phyloP scores from a whole-genome alignment of 2,888 invertebrate species.

The Liposcelis brunnea region DNA sequence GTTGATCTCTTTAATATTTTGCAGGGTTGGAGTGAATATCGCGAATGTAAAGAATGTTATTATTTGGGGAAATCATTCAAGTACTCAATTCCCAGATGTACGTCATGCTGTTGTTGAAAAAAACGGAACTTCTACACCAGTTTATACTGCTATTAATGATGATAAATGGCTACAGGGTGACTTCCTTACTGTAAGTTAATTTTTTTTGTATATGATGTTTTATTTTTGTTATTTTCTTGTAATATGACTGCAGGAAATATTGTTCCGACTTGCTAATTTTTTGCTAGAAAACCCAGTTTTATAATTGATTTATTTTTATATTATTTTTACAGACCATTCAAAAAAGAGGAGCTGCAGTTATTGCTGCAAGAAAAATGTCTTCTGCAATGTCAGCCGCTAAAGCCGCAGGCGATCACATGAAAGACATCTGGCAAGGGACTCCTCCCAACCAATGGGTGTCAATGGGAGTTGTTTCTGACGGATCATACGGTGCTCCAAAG shows the following conservation, averaged over 20 bases:
- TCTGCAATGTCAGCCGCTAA: slow-evolving; percentile 99
- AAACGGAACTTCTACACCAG: slow-evolving; percentile 37
- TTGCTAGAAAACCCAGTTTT: neutral
- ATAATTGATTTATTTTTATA: neutral
- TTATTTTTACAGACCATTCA: slow-evolving; percentile 55
- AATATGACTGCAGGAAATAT: neutral
- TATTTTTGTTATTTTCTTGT: slow-evolving; percentile 5
- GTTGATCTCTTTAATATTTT: no score
- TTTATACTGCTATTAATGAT: slow-evolving; percentile 59
- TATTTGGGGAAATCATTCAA: slow-evolving; percentile 99
- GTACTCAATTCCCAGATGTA: slow-evolving; percentile 95
- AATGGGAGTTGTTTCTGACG: slow-evolving; percentile 95
- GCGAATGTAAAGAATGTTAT: slow-evolving; percentile 73
- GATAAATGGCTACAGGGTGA: slow-evolving; percentile 58
- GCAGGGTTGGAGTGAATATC: slow-evolving; percentile 28
- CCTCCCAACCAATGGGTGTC: slow-evolving; percentile 61
- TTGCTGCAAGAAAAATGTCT: slow-evolving; percentile 92
- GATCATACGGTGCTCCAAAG: slow-evolving; percentile 78
- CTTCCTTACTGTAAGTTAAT: slow-evolving; percentile 47
- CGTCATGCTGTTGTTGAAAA: slow-evolving; percentile 46
- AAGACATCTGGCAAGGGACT: slow-evolving; percentile 89
- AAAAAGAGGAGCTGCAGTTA: slow-evolving; percentile 93
- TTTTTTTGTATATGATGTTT: no score
- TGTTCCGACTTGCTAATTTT: neutral
- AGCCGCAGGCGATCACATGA: slow-evolving; percentile 95